Evolutionary conservation across 2,888 invertebrate species (phyloP).

Genomic region (Diarsia dahlii): DNA sequence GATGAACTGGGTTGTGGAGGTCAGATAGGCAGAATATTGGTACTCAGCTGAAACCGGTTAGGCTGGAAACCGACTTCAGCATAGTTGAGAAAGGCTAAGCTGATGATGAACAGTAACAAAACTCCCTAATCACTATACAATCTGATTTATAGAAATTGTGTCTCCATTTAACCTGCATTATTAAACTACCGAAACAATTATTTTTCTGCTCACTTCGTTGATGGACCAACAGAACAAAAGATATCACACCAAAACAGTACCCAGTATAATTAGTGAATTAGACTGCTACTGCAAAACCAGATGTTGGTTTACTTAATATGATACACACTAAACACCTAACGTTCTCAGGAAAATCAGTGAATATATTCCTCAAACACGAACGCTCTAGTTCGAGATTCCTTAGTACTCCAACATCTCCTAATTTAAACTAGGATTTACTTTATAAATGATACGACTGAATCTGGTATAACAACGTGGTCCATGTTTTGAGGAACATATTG

Average conservation of each 20-base stretch:
- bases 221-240: neutral
- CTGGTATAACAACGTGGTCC: constrained; percentile 38
- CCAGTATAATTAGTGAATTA: neutral
- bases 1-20: too few species aligned
- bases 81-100: too few species aligned
- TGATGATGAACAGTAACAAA: too few species aligned
- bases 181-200: neutral
- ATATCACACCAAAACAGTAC: neutral
- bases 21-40: too few species aligned
- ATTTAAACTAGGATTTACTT: constrained; percentile 42
- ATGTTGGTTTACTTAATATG: neutral
- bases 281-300: neutral
- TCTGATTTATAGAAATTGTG: too few species aligned
- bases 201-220: neutral
- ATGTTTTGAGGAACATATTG: constrained; percentile 49
- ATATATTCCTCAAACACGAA: constrained; percentile 1
- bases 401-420: constrained; percentile 27
- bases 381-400: neutral
- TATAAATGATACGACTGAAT: constrained; percentile 40
- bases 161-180: neutral
- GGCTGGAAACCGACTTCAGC: too few species aligned
- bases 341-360: neutral
- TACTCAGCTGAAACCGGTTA: too few species aligned
- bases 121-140: too few species aligned
- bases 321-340: neutral